Conservation (phyloP, 2,113 vertebrate genomes). For the Oceanodroma tethys region DNA sequence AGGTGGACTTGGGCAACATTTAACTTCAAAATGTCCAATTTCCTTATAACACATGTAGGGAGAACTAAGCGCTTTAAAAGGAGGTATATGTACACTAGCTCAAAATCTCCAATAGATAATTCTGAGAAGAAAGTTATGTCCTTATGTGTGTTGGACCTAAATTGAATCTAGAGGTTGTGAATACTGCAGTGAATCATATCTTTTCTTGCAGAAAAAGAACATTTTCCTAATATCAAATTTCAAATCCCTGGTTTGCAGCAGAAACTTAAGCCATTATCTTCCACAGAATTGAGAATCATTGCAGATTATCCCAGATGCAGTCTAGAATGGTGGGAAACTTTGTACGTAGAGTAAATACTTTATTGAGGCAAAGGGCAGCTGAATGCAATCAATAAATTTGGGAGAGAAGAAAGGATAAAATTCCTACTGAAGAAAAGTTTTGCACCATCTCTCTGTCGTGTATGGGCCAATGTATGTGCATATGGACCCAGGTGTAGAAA, state of each 20-base stretch:
- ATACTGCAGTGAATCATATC: not conserved
- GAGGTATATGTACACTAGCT: not conserved
- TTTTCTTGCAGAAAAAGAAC: not conserved
- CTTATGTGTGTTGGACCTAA: not conserved
- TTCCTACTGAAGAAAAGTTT: not conserved
- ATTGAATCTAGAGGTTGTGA: not conserved
- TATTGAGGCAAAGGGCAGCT: not conserved
- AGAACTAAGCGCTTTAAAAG: not conserved
- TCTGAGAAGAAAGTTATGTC: not conserved
- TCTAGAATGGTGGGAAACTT: not conserved
- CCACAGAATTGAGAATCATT: not conserved
- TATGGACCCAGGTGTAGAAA: not conserved
- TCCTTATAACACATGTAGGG: not conserved
- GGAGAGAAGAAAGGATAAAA: not conserved
- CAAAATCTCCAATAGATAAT: not conserved
- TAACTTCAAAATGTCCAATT: not conserved
- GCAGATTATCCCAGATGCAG: not conserved
- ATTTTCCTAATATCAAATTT: not conserved
- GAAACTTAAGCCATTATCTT: not conserved
- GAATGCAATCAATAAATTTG: not conserved
- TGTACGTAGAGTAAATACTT: not conserved
- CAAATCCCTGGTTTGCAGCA: not conserved
- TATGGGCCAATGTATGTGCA: not conserved
- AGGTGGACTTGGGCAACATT: not conserved
- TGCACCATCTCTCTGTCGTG: not conserved